Evolutionary conservation across 2,888 invertebrate genomes (phyloP), one percentile per base, ranked within the genome.

Genomic region (Drosophila crucigera): DNA sequence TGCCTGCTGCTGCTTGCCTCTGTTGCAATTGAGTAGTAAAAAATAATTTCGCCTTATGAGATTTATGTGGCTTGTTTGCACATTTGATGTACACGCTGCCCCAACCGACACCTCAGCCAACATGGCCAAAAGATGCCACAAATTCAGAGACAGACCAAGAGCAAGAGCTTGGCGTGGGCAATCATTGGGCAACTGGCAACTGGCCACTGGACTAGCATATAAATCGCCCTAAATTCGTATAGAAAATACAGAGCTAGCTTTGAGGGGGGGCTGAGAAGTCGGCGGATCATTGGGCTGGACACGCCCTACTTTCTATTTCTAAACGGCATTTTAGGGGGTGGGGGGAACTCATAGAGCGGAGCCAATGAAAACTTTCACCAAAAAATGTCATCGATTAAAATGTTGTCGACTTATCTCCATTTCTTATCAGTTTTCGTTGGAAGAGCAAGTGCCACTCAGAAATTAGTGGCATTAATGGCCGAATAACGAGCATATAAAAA

Each of bases 51-150:
- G 78, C 82, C 70, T 83, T 82, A 79, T 83, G 84, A 91, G 91
- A 91, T 91, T 91, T 91, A 91, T 92, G 91, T 88, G 90, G 80
- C 89, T 82, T 91, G 91, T 91, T 91, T 82, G 78, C 84, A 91
- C 90, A 92, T 92, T 91, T 91, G 91, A 90, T 91, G 91, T 91
- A 91, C 79, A 64, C 71, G 71, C 56, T 39, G 71, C 83, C 79
- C 76, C 49, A 52, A 78, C 76, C 49, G 56, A 81, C 84, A 83
- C 79, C 79, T 79, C 67, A 37, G 68, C 65, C 56, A n/a, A 80
- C 80, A 79, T 80, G 80, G 56, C 60, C 71, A 53, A 68, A 76
- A 76, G 80, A 75, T 78, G 80, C 78, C 67, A 67, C 50, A 56
- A 47, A 47, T 25, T 16, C 47, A 47, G 25, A 28, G 47, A 25